phyloP scores from a whole-genome alignment of 2,888 invertebrate genomes.

The Synanthedon vespiformis region DNA sequence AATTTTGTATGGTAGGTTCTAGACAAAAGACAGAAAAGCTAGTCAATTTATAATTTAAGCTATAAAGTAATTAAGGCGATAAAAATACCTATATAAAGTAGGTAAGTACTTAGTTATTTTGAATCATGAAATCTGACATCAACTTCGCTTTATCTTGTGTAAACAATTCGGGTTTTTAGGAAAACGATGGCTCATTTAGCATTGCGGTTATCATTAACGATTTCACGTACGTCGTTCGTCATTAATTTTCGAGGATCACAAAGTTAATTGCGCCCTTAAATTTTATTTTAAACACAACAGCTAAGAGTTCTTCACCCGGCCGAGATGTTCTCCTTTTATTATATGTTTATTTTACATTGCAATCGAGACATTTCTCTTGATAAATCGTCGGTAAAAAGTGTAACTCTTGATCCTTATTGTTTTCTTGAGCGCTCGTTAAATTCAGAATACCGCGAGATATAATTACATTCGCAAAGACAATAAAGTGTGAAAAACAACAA shows the following conservation, averaged over 20 bases:
- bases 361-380: conserved; percentile 34
- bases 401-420: conserved; percentile 17
- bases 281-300: conserved; percentile 60
- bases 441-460: background rate
- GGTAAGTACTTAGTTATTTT: background rate
- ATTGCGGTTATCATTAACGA: conserved; percentile 46
- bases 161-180: conserved; percentile 15
- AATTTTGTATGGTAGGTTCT: too few species aligned
- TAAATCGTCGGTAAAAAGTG: conserved; percentile 47
- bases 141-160: background rate
- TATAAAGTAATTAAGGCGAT: too few species aligned
- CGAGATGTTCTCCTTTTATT: conserved; percentile 15
- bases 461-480: background rate
- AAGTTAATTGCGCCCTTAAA: conserved; percentile 57
- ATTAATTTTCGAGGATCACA: conserved; percentile 55
- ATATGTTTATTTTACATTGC: conserved; percentile 34
- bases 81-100: too few species aligned
- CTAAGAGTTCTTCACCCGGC: conserved; percentile 24
- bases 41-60: too few species aligned
- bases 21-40: too few species aligned
- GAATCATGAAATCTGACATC: background rate
- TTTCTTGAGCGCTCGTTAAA: background rate
- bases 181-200: conserved; percentile 30
- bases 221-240: conserved; percentile 32
- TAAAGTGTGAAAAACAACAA: background rate